phyloP scores from a whole-genome alignment of 2,797 vertebrate species.

The Sebastes reedi region DNA sequence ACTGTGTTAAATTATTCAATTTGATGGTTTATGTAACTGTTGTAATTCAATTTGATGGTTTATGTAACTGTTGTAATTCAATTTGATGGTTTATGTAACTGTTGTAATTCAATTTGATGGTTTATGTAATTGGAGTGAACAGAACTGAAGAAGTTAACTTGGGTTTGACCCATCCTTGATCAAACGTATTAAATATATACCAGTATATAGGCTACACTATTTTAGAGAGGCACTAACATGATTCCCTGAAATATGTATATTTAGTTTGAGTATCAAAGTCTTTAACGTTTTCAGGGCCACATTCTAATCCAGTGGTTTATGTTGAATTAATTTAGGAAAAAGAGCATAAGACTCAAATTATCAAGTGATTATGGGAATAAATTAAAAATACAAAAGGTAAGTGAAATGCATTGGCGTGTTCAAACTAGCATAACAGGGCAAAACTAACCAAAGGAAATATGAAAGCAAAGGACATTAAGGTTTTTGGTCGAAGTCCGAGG shows the following conservation, averaged over 20 bases:
- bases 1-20: not conserved
- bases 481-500: too few species aligned
- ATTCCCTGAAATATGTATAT: not conserved
- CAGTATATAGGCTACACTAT: not conserved
- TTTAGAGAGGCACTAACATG: not conserved
- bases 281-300: too few species aligned
- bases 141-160: not conserved
- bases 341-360: not conserved
- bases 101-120: too few species aligned
- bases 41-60: not conserved
- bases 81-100: too few species aligned
- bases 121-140: too few species aligned
- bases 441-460: not conserved
- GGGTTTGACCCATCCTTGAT: not conserved
- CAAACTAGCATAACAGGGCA: not conserved
- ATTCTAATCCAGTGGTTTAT: not conserved
- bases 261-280: not conserved
- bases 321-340: not conserved
- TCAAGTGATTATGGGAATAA: not conserved
- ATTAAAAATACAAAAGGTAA: too few species aligned
- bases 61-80: not conserved
- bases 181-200: not conserved
- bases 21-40: too few species aligned
- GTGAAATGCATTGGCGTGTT: not conserved
- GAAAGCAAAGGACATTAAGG: not conserved